Evolutionary conservation across 2,888 invertebrate genomes (phyloP).

Genomic region (Parapristionchus giblindavisi): DNA sequence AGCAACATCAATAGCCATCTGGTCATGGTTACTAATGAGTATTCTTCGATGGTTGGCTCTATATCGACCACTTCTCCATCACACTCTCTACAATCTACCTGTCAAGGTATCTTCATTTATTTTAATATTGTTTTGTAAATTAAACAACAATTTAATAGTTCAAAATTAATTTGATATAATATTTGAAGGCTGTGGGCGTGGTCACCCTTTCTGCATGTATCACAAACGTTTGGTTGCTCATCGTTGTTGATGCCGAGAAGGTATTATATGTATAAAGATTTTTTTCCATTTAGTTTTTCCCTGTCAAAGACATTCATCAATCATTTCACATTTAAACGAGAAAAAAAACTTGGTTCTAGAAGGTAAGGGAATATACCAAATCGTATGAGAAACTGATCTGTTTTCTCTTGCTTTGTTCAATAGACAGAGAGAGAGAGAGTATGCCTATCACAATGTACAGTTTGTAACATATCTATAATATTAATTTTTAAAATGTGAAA

Average conservation of each 20-base stretch:
- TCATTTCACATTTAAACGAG: neutral
- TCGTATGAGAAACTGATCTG: too few species aligned
- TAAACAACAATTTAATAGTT: conserved; percentile 2
- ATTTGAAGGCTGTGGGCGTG: conserved; percentile 12
- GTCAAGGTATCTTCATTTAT: neutral
- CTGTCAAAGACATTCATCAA: neutral
- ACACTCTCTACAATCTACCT: conserved; percentile 35
- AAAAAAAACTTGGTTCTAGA: neutral
- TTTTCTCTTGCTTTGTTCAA: too few species aligned
- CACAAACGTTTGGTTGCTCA: conserved; percentile 35
- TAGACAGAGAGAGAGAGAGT: too few species aligned
- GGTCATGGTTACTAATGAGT: conserved; percentile 38
- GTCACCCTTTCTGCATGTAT: conserved; percentile 24
- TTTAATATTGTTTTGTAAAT: neutral
- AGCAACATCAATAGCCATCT: conserved; percentile 37
- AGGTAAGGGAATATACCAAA: neutral
- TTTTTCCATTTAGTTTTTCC: neutral
- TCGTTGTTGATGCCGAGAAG: conserved; percentile 37
- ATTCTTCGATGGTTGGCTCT: conserved; percentile 39
- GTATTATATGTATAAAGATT: neutral
- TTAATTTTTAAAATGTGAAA: too few species aligned
- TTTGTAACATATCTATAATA: too few species aligned
- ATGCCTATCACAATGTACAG: too few species aligned
- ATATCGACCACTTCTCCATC: conserved; percentile 36
- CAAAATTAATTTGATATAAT: too few species aligned